phyloP scores from a whole-genome alignment of 2,888 invertebrate species.

The Mellilla xanthometata region DNA sequence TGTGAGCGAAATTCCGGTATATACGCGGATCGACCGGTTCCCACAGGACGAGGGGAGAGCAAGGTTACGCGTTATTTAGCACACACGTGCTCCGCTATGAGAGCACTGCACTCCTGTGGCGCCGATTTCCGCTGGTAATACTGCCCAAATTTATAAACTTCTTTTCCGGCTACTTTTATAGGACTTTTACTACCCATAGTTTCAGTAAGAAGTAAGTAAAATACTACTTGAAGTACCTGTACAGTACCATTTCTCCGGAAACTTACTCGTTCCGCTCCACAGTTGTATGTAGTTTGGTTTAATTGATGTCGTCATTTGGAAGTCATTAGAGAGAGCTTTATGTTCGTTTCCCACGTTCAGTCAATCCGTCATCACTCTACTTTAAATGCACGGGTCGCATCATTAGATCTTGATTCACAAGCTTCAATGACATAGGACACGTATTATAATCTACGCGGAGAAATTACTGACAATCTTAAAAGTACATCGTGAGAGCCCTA shows the following conservation, averaged over 20 bases:
- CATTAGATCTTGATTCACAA: conserved; percentile 15
- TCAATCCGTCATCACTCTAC: conserved; percentile 12
- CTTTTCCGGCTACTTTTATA: not conserved
- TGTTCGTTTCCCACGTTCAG: conserved; percentile 30
- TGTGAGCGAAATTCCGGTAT: conserved; percentile 51
- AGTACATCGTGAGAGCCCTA: too few species aligned
- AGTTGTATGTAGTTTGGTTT: not conserved
- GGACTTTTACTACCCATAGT: too few species aligned
- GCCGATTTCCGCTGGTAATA: conserved; percentile 18
- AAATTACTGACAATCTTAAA: not conserved
- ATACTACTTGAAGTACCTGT: too few species aligned
- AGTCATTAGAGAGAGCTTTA: conserved; percentile 15
- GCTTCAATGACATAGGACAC: not conserved
- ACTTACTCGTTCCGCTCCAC: too few species aligned
- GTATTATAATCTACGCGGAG: not conserved
- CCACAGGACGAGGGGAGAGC: conserved; percentile 68
- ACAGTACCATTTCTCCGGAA: too few species aligned
- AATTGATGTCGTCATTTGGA: conserved; percentile 16
- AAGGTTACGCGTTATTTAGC: conserved; percentile 67
- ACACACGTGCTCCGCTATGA: conserved; percentile 51
- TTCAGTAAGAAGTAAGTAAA: too few species aligned
- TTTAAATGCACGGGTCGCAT: conserved; percentile 13
- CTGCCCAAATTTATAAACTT: conserved; percentile 1
- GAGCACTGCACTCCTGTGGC: conserved; percentile 26
- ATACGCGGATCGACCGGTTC: conserved; percentile 61